A percentile compares a stretch with the other conserved stretches of the same genome.
These are phyloP conservation scores for Rotaria socialis DNA, from an alignment of 2,888 invertebrate genomes.

Conservation along the genomic window DNA sequence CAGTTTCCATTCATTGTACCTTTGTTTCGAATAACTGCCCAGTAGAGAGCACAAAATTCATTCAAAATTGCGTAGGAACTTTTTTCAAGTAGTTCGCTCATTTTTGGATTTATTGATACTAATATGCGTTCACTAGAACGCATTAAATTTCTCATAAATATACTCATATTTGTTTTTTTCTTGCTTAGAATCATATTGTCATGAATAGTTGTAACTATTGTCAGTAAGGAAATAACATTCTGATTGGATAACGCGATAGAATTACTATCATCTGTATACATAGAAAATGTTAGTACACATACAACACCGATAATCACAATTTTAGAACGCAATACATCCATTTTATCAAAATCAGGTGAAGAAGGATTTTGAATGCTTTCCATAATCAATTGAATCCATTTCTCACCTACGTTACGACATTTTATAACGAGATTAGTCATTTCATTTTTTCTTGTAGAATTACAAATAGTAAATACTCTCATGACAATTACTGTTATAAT, in stretches of 20 bases:
- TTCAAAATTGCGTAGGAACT: conserved; percentile 6
- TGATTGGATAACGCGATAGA: not conserved
- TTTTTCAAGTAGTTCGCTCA: not conserved
- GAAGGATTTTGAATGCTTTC: not conserved
- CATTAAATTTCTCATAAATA: conserved; percentile 25
- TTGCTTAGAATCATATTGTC: conserved; percentile 15
- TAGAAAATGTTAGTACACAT: not conserved
- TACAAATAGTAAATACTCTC: conserved; percentile 8
- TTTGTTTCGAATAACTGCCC: not conserved
- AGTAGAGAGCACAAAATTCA: not conserved
- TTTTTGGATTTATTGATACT: not conserved
- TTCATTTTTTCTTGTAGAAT: conserved; percentile 22
- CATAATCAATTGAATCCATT: not conserved
- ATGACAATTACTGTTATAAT: conserved; percentile 20
- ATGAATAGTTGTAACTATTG: not conserved
- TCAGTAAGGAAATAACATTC: not conserved
- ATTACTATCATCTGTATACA: not conserved
- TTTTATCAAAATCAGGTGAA: not conserved
- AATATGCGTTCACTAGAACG: conserved; percentile 20
- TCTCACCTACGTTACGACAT: conserved; percentile 14
- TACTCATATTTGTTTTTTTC: not conserved
- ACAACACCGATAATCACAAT: not conserved
- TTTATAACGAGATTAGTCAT: not conserved
- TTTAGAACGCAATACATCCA: not conserved
- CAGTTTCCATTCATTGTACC: not conserved